Base-by-base conservation (phyloP, 2,888 invertebrate genomes). In the Argyresthia goedartella region DNA sequence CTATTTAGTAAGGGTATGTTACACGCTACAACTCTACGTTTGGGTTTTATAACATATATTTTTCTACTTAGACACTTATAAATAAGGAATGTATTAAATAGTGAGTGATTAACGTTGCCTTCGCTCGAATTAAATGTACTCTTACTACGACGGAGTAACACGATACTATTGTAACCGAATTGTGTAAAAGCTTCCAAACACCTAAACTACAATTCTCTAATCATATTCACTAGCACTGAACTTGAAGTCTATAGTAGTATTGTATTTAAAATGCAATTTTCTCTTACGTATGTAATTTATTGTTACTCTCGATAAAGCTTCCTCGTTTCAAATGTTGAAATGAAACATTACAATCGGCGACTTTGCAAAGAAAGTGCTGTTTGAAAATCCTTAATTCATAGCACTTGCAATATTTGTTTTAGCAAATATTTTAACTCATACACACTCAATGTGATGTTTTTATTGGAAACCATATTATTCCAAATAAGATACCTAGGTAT, bases 121-220 rank as follows among this genome's bases (percentile, higher is more conserved):
- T 69, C 70, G 65, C 66, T 70, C 72, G 69, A 25, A 25, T 25
- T 2, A 25, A 6, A 25, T 25, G 6, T 25, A n/a, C n/a, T n/a
- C n/a, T n/a, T n/a, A n/a, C n/a, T n/a, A n/a, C n/a, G n/a, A 64
- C 50, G 15, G 15, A 13, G 33, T 49, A 53, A 50, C 13, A 25
- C 25, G 25, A 25, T 6, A 25, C 25, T 25, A 25, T 25, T 25
- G 25, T 25, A 25, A 25, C 64, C 70, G 78, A 80, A 67, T 73
- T 60, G 81, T 85, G 85, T 85, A 85, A 85, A 85, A 85, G 85
- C 85, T 64, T 85, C 85, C 75, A 85, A 85, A 85, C 84, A 72
- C 76, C 84, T 84, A 84, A 67, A 63, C 76, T 77, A 82, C 76
- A 64, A 68, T 48, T 65, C 53, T 66, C 73, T 81, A 78, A 66